Base-by-base conservation (phyloP, 2,888 invertebrate species). In the Acanthosepion pharaonis region DNA sequence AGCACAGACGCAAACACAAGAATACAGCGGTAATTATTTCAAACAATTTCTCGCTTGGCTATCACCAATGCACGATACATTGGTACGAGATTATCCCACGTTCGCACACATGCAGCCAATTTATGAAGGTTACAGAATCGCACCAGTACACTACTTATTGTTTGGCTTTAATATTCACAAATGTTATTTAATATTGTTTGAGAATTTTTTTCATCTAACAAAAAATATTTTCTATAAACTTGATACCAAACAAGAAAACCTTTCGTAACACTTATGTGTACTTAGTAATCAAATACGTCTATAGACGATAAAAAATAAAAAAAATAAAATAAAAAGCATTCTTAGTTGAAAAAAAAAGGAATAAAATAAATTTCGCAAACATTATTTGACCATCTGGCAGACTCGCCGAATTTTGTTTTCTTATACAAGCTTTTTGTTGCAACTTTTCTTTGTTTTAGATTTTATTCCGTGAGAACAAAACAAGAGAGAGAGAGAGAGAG, bases 141-240 rank as follows among this genome's bases (percentile, higher is more conserved):
- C 78, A 78, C 78, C 11, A 78, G n/a, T 78, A 78, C n/a, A 78
- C 33, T 78, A 15, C 2, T 78, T 33, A 78, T 78, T 78, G 78
- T 78, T 78, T 11, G 33, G 33, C 9, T 78, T 78, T 78, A 78
- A 78, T 78, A 78, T 78, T 78, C 78, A 78, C n/a, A 15, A 78
- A 78, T 78, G 78, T n/a, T 78, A 78, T 78, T 78, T 78, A 78
- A 78, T 78, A 78, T 78, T 78, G n/a, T 78, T 78, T 78, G 78
- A 15, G n/a, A 78, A 33, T 15, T n/a, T 15, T 78, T 59, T 78
- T n/a, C n/a, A 33, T n/a, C 78, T 15, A 78, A 33, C 78, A n/a
- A 78, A 78, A 78, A 78, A 78, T 8, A 23, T 33, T 33, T 78
- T 78, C 78, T 33, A n/a, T 78, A 33, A 78, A 78, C 78, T 33